Evolutionary conservation across 2,797 vertebrate genomes (phyloP).

Genomic region (Molossus alvarezi): DNA sequence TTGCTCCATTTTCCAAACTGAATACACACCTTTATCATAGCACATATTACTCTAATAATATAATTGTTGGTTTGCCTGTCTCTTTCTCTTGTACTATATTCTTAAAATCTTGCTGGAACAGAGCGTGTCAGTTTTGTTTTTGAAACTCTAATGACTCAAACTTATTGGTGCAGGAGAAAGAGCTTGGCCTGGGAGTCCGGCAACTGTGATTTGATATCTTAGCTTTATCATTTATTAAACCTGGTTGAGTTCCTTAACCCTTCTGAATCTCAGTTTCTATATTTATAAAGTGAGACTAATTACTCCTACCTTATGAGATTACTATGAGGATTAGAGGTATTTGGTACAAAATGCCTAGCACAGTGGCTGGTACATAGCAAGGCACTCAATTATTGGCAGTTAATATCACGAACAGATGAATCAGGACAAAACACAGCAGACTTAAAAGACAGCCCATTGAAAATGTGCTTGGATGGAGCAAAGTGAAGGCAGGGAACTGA

Average conservation of each 20-base stretch:
- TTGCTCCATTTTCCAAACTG: neutral
- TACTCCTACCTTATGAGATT: neutral
- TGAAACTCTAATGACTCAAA: neutral
- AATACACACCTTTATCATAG: neutral
- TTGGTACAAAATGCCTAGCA: neutral
- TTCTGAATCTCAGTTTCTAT: neutral
- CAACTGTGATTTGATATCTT: neutral
- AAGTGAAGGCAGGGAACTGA: neutral
- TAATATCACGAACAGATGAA: conserved; percentile 39
- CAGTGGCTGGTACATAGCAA: neutral
- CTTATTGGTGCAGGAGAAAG: neutral
- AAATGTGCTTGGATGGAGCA: neutral
- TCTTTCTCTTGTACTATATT: neutral
- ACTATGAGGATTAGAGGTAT: neutral
- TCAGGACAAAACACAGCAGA: neutral
- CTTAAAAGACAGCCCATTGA: neutral
- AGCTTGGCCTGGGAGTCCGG: neutral
- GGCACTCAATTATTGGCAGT: neutral
- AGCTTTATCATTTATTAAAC: neutral
- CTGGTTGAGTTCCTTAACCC: neutral
- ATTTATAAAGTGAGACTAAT: neutral
- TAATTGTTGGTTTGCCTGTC: neutral
- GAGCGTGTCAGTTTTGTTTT: neutral
- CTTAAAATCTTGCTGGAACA: neutral
- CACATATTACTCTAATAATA: neutral